Evolutionary conservation across 2,888 invertebrate species (phyloP), one percentile per base, ranked within the genome.

Genomic region (Zygogramma bicolorata): DNA sequence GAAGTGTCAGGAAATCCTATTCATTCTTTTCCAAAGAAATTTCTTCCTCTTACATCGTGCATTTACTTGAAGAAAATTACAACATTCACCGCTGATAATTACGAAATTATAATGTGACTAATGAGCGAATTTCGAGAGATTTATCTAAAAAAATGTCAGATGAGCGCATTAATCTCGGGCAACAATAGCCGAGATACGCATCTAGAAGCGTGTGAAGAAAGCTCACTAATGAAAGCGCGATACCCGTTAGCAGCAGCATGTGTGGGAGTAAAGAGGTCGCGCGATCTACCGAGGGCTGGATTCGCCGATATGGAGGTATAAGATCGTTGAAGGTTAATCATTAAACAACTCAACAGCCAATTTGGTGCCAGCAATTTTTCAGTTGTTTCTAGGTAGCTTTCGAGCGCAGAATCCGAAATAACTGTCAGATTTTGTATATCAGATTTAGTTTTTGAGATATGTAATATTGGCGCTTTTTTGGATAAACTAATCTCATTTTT

Each of bases 171-270:
- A 78, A 80, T 80, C 76, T 74, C 53, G 18, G 38, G 73, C 68
- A 78, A 80, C 79, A 79, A 79, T 79, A 60, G 77, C 59, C 70
- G 70, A 59, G 81, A 81, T 81, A 80, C 77, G 77, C 75, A 80
- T 81, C 81, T 79, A 58, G 66, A 63, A 57, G 70, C 78, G 79
- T 81, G 80, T 76, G 78, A 80, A 79, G 74, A 70, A 57, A 73
- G 67, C 68, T 68, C 68, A 62, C 70, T 79, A 81, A 80, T 78
- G 79, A 78, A 77, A 78, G 59, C 65, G 46, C 46, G 10, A 46
- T 46, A 46, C 20, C 81, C 81, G 81, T 79, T 81, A 81, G 69
- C 74, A 65, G 73, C 70, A 75, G 63, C 70, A 74, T 75, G 77
- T 80, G 80, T 80, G 78, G 79, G 80, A 77, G 75, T 73, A 49